These are phyloP conservation scores for Geotrypetes seraphini DNA, from an alignment of 2,797 vertebrate genomes.

Conservation along the genomic window DNA sequence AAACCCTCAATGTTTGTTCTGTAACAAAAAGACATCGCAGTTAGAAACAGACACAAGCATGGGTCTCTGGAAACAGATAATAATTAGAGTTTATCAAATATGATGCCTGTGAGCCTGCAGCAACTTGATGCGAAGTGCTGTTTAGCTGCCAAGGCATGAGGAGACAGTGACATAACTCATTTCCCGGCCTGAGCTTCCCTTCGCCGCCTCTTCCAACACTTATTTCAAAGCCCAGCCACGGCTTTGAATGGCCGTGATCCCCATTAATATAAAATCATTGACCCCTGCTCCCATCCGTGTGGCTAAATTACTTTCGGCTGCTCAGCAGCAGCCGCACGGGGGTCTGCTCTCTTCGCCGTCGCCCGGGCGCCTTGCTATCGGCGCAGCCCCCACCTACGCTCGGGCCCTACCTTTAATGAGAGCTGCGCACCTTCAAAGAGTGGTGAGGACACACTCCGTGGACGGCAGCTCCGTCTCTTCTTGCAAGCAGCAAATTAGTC, in stretches of 20 bases:
- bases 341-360: constrained; percentile 51
- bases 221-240: constrained; percentile 65
- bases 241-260: constrained; percentile 66
- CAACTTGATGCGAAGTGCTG: constrained; percentile 33
- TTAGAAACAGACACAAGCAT: no score
- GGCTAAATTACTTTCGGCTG: constrained; percentile 69
- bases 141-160: constrained; percentile 56
- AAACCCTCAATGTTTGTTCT: no score
- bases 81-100: constrained; percentile 49
- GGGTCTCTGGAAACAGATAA: constrained; percentile 29
- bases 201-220: constrained; percentile 60
- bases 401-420: constrained; percentile 57
- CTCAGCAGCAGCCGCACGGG: constrained; percentile 59
- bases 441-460: constrained; percentile 40
- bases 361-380: constrained; percentile 62
- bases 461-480: constrained; percentile 36
- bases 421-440: constrained; percentile 59
- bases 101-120: constrained; percentile 22
- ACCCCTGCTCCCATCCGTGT: constrained; percentile 63
- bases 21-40: no score
- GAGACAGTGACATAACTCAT: constrained; percentile 58
- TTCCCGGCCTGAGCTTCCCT: constrained; percentile 53
- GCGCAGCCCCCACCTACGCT: constrained; percentile 42
- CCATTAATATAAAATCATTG: constrained; percentile 76
- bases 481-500: constrained; percentile 3